Percentiles rank a stretch among this genome's conserved stretches.
phyloP scores from a whole-genome alignment of 2,113 vertebrate genomes.

The Clinocottus analis region DNA sequence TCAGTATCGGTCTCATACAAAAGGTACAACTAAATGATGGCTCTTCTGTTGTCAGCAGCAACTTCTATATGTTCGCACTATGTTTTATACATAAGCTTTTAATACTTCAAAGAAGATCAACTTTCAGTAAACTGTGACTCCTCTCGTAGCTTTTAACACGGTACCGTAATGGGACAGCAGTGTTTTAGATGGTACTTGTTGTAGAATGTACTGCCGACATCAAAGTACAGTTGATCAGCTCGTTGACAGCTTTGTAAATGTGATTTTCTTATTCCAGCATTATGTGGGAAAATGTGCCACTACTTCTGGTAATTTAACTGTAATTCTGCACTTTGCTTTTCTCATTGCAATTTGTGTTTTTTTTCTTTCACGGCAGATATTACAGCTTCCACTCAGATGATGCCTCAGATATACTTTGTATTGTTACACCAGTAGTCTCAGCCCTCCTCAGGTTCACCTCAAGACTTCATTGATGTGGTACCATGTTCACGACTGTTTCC shows the following conservation, averaged over 20 bases:
- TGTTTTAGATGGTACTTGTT: slow-evolving; percentile 49
- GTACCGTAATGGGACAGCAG: slow-evolving; percentile 33
- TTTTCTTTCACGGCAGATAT: slow-evolving; percentile 24
- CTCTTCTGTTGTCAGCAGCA: slow-evolving; percentile 20
- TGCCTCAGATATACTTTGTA: slow-evolving; percentile 29
- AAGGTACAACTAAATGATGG: slow-evolving; percentile 31
- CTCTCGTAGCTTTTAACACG: slow-evolving; percentile 26
- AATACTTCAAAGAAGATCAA: slow-evolving; percentile 46
- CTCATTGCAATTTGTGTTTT: slow-evolving; percentile 16
- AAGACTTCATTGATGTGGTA: slow-evolving; percentile 56
- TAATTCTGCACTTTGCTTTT: slow-evolving; percentile 69
- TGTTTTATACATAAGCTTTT: slow-evolving; percentile 20
- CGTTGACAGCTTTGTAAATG: slow-evolving; percentile 57
- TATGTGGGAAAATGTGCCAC: slow-evolving; percentile 56
- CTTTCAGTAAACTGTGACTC: slow-evolving; percentile 58
- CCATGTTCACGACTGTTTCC: slow-evolving; percentile 40
- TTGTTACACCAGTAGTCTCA: slow-evolving; percentile 37
- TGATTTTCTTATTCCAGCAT: slow-evolving; percentile 51
- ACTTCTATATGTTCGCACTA: slow-evolving; percentile 36
- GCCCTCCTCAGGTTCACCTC: slow-evolving; percentile 36
- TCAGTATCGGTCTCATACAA: neutral
- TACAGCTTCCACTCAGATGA: slow-evolving; percentile 38
- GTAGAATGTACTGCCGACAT: slow-evolving; percentile 41
- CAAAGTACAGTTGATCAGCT: slow-evolving; percentile 38
- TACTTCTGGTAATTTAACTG: slow-evolving; percentile 63